Conservation (phyloP, 2,888 invertebrate genomes). For the Diachrysia chrysitis region DNA sequence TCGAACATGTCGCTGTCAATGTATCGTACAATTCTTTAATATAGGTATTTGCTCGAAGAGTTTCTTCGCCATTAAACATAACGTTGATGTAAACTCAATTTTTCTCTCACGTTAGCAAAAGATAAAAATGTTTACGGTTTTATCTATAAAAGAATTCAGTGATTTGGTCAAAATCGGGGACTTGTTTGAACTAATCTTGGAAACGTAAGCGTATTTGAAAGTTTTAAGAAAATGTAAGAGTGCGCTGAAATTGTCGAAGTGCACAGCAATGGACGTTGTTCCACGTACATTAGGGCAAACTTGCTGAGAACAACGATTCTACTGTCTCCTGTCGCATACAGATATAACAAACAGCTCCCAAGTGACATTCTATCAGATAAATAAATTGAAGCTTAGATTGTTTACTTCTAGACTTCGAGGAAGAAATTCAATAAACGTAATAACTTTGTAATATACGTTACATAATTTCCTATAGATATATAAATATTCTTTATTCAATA, state of each 20-base stretch:
- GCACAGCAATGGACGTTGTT: constrained; percentile 6
- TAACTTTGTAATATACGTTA: no score
- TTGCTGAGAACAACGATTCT: constrained; percentile 29
- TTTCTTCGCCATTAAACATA: constrained; percentile 34
- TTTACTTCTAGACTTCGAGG: not conserved
- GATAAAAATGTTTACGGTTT: constrained; percentile 36
- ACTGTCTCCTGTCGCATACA: constrained; percentile 17
- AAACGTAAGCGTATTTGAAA: constrained; percentile 23
- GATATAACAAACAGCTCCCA: constrained; percentile 6
- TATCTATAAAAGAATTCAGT: constrained; percentile 22
- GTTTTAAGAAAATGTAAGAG: constrained; percentile 27
- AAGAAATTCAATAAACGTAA: no score
- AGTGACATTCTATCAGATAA: not conserved
- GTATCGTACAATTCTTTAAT: constrained; percentile 3
- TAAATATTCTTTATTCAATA: no score
- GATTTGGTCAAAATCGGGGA: not conserved
- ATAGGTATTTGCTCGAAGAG: constrained; percentile 15
- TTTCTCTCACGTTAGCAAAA: constrained; percentile 19
- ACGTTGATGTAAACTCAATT: constrained; percentile 28
- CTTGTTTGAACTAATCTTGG: constrained; percentile 16
- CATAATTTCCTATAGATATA: no score
- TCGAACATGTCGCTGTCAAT: not conserved
- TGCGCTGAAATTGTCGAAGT: constrained; percentile 13
- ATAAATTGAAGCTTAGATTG: not conserved
- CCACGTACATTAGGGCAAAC: constrained; percentile 14